Evolutionary conservation across 2,888 invertebrate genomes (phyloP).

Genomic region (Parnassius orleans): DNA sequence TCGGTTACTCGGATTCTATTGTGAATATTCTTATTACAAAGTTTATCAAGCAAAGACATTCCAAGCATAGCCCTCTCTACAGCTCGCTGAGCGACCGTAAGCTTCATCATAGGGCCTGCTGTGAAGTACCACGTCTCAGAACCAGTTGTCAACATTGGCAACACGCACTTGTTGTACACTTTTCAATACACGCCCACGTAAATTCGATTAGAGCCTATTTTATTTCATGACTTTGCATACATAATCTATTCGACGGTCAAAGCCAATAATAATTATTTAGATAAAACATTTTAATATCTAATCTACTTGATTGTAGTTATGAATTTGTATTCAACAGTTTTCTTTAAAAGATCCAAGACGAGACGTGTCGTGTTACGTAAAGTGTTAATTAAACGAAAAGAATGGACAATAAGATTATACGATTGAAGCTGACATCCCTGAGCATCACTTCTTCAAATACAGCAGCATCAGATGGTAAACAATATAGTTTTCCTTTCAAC

Average conservation of each 20-base stretch:
- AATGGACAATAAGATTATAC: constrained; percentile 56
- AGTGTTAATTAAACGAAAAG: constrained; percentile 31
- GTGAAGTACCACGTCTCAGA: too few species aligned
- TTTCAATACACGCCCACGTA: too few species aligned
- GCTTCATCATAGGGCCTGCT: too few species aligned
- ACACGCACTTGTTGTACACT: too few species aligned
- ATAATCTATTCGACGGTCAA: constrained; percentile 9
- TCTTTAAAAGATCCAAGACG: constrained; percentile 40
- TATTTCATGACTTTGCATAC: not conserved
- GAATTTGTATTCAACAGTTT: constrained; percentile 50
- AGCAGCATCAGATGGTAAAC: constrained; percentile 57
- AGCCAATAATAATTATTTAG: constrained; percentile 38
- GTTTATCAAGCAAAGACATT: too few species aligned
- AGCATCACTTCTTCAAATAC: constrained; percentile 48
- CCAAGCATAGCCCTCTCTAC: too few species aligned
- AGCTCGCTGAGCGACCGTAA: too few species aligned
- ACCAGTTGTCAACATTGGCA: too few species aligned
- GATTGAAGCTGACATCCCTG: constrained; percentile 42
- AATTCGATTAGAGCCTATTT: too few species aligned
- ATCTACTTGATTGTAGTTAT: constrained; percentile 45
- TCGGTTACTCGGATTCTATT: too few species aligned
- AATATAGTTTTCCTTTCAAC: not conserved
- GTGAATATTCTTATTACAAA: too few species aligned
- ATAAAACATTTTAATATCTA: constrained; percentile 55
- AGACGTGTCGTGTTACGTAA: constrained; percentile 41